These are phyloP conservation scores for Sorex araneus DNA, from an alignment of 2,113 vertebrate species.

Conservation along the genomic window DNA sequence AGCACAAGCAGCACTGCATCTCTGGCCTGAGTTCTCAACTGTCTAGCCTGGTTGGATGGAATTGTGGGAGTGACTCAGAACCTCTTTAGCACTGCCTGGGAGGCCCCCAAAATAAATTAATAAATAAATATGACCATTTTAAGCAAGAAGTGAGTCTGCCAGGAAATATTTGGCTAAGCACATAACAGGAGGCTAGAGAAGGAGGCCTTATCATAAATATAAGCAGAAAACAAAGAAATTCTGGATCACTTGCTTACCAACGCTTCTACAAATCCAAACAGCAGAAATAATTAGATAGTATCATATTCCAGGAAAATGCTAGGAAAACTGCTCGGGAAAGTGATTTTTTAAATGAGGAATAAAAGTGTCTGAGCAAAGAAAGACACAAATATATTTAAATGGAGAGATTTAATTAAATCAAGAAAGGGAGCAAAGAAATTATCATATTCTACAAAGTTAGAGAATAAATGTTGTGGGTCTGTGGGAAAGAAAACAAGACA, in stretches of 20 bases:
- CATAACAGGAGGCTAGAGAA: not conserved
- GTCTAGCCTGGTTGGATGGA: too few relatives aligned
- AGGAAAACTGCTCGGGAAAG: not conserved
- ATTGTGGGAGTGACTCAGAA: too few relatives aligned
- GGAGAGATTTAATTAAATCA: constrained; percentile 41
- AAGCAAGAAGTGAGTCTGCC: not conserved
- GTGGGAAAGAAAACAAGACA: constrained; percentile 73
- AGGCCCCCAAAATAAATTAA: not conserved
- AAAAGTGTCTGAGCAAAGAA: not conserved
- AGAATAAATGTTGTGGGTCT: constrained; percentile 56
- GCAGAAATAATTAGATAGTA: not conserved
- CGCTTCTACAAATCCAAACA: not conserved
- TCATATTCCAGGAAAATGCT: not conserved
- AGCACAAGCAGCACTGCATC: too few relatives aligned
- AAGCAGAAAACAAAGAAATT: not conserved
- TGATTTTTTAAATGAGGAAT: not conserved
- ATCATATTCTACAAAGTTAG: constrained; percentile 1
- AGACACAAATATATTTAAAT: not conserved
- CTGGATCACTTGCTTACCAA: not conserved
- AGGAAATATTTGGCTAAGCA: not conserved
- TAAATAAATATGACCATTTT: not conserved
- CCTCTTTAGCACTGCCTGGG: too few relatives aligned
- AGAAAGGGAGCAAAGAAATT: constrained; percentile 27
- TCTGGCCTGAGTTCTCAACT: too few relatives aligned
- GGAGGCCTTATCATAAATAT: not conserved